These are phyloP conservation scores for Camptogramma bilineatum DNA, from an alignment of 2,888 invertebrate genomes.

Conservation along the genomic window DNA sequence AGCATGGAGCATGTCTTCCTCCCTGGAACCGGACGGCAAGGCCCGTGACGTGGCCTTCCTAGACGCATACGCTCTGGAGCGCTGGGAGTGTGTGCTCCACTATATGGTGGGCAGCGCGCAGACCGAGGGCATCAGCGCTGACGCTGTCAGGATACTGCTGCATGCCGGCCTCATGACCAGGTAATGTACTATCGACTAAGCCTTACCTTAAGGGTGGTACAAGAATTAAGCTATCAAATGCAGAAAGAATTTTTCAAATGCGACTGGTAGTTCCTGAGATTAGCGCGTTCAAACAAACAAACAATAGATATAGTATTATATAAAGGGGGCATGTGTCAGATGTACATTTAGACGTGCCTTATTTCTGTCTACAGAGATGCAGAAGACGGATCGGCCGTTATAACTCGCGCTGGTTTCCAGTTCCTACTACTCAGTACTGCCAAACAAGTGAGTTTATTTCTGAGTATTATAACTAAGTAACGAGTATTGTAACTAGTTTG, in stretches of 20 bases:
- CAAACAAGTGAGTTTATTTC: slow-evolving; percentile 85
- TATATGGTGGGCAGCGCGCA: slow-evolving; percentile 97
- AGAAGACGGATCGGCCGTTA: slow-evolving; percentile 92
- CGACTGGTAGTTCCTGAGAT: too few species aligned
- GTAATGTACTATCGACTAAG: too few species aligned
- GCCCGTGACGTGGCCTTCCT: slow-evolving; percentile 94
- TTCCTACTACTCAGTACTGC: slow-evolving; percentile 97
- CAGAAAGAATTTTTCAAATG: too few species aligned
- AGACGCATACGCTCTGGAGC: slow-evolving; percentile 95
- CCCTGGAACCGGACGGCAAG: slow-evolving; percentile 94
- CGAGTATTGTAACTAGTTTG: too few species aligned
- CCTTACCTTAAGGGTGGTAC: too few species aligned
- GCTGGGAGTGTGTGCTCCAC: slow-evolving; percentile 98
- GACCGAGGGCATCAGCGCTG: slow-evolving; percentile 95
- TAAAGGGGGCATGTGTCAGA: too few species aligned
- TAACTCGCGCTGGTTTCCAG: slow-evolving; percentile 98
- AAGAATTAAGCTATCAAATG: too few species aligned
- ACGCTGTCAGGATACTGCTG: slow-evolving; percentile 96
- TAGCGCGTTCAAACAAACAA: too few species aligned
- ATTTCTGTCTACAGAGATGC: slow-evolving; percentile 85
- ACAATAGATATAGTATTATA: too few species aligned
- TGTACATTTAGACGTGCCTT: too few species aligned
- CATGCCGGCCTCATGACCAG: slow-evolving; percentile 97
- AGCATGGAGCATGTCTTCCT: slow-evolving; percentile 94
- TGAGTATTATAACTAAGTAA: too few species aligned